phyloP scores from a whole-genome alignment of 2,797 vertebrate genomes.

The Catharus ustulatus region DNA sequence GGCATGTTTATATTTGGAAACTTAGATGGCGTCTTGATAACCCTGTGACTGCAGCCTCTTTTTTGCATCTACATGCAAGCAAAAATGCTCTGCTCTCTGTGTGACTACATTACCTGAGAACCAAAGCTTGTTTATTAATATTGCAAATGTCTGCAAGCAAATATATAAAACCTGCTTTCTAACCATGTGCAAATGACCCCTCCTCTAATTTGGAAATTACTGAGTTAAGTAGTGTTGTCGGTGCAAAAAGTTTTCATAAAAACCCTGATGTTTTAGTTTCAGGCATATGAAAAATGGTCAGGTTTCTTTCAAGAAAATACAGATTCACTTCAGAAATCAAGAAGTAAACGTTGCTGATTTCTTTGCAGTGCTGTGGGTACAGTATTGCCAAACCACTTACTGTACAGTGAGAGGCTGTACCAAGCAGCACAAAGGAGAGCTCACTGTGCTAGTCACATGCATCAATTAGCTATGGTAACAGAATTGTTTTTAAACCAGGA shows the following conservation, averaged over 20 bases:
- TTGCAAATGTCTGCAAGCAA: background rate
- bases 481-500: constrained; percentile 62
- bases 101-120: background rate
- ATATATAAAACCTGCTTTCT: background rate
- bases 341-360: constrained; percentile 55
- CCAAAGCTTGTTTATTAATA: background rate
- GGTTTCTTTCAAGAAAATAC: background rate
- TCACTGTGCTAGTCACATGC: constrained; percentile 53
- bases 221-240: background rate
- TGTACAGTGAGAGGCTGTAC: constrained; percentile 31
- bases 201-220: background rate
- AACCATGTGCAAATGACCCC: background rate
- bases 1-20: background rate
- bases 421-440: constrained; percentile 40
- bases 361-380: background rate
- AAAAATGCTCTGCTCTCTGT: background rate
- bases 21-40: background rate
- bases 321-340: constrained; percentile 25
- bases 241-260: background rate
- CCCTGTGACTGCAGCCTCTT: background rate
- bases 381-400: constrained; percentile 43
- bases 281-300: background rate
- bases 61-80: background rate
- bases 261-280: background rate
- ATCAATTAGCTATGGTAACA: constrained; percentile 63